Evolutionary conservation across 2,113 vertebrate species (phyloP).

Genomic region (Sebastes schlegelii): DNA sequence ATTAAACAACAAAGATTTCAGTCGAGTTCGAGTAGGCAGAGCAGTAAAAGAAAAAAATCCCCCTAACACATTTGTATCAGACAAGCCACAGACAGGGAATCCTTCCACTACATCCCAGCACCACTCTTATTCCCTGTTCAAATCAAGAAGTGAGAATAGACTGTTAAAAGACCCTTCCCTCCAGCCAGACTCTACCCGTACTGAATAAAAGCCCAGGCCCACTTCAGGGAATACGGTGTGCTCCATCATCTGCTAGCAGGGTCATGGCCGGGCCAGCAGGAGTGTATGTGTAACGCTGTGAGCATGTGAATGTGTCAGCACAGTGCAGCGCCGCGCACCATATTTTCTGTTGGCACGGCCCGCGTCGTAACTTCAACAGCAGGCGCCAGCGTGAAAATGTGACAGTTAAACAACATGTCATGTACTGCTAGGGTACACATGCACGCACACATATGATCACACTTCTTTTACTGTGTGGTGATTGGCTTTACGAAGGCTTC

Average conservation of each 20-base stretch:
- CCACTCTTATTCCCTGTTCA: constrained; percentile 68
- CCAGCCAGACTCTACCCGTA: constrained; percentile 38
- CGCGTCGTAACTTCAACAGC: constrained; percentile 28
- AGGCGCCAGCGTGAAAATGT: constrained; percentile 29
- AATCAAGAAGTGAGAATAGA: constrained; percentile 69
- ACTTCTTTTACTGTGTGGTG: neutral
- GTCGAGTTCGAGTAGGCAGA: constrained; percentile 18
- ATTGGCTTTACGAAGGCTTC: neutral
- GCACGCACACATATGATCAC: constrained; percentile 4
- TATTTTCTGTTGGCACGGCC: constrained; percentile 33
- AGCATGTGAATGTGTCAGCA: constrained; percentile 66
- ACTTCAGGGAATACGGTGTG: constrained; percentile 64
- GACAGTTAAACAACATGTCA: constrained; percentile 33
- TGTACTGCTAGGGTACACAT: neutral
- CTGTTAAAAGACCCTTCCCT: constrained; percentile 61
- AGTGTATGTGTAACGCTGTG: constrained; percentile 43
- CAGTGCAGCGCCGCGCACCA: neutral
- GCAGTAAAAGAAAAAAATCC: constrained; percentile 9
- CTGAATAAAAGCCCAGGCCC: constrained; percentile 54
- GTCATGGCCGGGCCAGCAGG: constrained; percentile 70
- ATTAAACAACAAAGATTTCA: constrained; percentile 30
- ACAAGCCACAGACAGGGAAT: constrained; percentile 30
- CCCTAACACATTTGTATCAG: constrained; percentile 33
- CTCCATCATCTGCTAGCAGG: constrained; percentile 70
- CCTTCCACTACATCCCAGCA: constrained; percentile 31